Conservation (phyloP, 2,888 invertebrate species). For the Ornithoptera priamus region DNA sequence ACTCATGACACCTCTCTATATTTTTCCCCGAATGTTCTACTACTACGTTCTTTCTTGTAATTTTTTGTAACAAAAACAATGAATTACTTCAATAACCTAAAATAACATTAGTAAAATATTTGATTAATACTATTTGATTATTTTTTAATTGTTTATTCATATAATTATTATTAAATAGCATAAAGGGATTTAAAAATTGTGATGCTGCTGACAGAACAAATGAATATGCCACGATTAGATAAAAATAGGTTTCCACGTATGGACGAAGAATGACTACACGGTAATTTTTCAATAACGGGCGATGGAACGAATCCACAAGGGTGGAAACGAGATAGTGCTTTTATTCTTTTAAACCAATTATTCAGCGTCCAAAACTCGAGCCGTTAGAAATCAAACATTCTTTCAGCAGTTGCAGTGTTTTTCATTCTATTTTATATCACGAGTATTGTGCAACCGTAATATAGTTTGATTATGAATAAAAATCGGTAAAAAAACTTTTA, state of each 20-base stretch:
- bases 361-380: slow-evolving; percentile 26
- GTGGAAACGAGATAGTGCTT: slow-evolving; percentile 32
- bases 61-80: too few species aligned
- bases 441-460: background rate
- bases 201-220: too few species aligned
- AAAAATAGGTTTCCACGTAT: slow-evolving; percentile 1
- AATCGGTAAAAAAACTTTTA: too few species aligned
- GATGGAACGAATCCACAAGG: slow-evolving; percentile 33
- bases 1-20: too few species aligned
- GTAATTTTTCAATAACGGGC: slow-evolving; percentile 29
- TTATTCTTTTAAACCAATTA: slow-evolving; percentile 32
- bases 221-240: background rate
- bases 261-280: slow-evolving; percentile 17
- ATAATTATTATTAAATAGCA: too few species aligned
- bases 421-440: background rate
- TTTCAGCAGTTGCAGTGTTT: slow-evolving; percentile 19
- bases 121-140: too few species aligned
- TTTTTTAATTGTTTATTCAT: too few species aligned
- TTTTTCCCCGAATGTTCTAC: too few species aligned
- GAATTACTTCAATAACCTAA: too few species aligned
- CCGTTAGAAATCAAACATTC: slow-evolving; percentile 24
- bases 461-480: background rate
- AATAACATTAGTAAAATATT: too few species aligned
- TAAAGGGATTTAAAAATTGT: too few species aligned
- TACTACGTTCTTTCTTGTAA: too few species aligned